Evolutionary conservation across 2,113 vertebrate genomes (phyloP).

Genomic region (Peucedramus taeniatus): DNA sequence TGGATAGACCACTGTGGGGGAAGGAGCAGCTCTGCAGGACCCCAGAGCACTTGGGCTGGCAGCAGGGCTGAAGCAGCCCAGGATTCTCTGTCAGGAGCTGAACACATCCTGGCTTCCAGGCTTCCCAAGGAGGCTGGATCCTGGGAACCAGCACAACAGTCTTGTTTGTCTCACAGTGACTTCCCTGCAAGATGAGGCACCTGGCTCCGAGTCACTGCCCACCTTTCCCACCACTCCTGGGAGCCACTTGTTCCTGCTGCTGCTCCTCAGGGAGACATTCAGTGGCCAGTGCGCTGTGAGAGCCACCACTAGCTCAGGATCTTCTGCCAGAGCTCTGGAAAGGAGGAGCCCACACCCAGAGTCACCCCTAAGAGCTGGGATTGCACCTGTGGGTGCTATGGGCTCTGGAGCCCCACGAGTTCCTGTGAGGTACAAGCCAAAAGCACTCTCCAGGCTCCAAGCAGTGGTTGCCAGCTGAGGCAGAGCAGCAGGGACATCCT

Average conservation of each 20-base stretch:
- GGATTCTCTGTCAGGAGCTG: not conserved
- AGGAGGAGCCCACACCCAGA: not conserved
- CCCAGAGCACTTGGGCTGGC: too few species aligned
- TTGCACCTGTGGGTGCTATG: accelerated
- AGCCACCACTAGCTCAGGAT: not conserved
- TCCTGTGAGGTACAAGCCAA: not conserved
- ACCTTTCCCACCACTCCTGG: not conserved
- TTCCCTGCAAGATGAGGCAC: accelerated
- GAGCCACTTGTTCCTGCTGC: not conserved
- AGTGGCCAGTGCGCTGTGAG: not conserved
- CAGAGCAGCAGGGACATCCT: not conserved
- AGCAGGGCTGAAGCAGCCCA: not conserved
- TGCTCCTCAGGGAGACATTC: not conserved
- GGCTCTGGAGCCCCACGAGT: not conserved
- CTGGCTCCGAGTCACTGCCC: accelerated
- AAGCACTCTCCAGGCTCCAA: too few species aligned
- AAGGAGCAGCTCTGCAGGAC: not conserved
- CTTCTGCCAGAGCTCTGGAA: not conserved
- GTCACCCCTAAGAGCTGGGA: not conserved
- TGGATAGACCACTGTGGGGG: not conserved
- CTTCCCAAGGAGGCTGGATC: not conserved
- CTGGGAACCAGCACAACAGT: not conserved
- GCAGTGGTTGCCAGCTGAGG: not conserved
- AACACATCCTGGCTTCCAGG: not conserved
- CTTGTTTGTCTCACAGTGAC: not conserved